Evolutionary conservation across 2,888 invertebrate species (phyloP).

Genomic region (Saturnia pavonia): DNA sequence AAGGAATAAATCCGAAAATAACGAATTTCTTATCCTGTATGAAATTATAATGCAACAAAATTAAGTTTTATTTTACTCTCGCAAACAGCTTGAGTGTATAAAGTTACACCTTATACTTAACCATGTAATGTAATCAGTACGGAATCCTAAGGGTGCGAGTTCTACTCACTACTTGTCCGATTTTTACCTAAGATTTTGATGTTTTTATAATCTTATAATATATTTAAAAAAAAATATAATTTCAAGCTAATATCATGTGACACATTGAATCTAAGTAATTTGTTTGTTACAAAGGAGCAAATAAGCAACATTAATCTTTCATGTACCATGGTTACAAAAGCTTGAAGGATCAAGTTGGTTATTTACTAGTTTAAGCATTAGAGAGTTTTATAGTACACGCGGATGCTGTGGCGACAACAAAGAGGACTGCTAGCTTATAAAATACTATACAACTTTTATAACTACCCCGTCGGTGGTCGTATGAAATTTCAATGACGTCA

Average conservation of each 20-base stretch:
- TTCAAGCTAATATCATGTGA: not conserved
- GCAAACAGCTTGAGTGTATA: too few relatives aligned
- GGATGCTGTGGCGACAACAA: conserved; percentile 52
- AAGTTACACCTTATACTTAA: too few relatives aligned
- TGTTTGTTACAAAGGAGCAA: not conserved
- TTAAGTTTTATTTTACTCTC: too few relatives aligned
- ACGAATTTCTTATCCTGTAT: too few relatives aligned
- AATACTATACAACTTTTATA: conserved; percentile 58
- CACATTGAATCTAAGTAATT: not conserved
- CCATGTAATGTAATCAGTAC: too few relatives aligned
- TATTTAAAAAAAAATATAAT: too few relatives aligned
- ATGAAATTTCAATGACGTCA: conserved; percentile 56
- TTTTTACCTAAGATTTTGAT: too few relatives aligned
- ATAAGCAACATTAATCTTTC: conserved; percentile 6
- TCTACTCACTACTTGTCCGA: too few relatives aligned
- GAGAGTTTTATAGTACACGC: conserved; percentile 51
- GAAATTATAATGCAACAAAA: too few relatives aligned
- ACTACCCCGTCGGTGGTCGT: conserved; percentile 45
- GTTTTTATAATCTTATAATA: too few relatives aligned
- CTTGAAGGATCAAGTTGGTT: conserved; percentile 34
- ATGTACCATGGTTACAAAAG: conserved; percentile 27
- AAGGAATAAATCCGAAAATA: too few relatives aligned
- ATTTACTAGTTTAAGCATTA: conserved; percentile 50
- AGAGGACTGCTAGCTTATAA: conserved; percentile 54
- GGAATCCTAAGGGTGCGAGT: too few relatives aligned